Percentiles rank a stretch among this genome's conserved stretches.
Conservation (phyloP, 1,140 invertebrate species). For the Tribolium castaneum region DNA sequence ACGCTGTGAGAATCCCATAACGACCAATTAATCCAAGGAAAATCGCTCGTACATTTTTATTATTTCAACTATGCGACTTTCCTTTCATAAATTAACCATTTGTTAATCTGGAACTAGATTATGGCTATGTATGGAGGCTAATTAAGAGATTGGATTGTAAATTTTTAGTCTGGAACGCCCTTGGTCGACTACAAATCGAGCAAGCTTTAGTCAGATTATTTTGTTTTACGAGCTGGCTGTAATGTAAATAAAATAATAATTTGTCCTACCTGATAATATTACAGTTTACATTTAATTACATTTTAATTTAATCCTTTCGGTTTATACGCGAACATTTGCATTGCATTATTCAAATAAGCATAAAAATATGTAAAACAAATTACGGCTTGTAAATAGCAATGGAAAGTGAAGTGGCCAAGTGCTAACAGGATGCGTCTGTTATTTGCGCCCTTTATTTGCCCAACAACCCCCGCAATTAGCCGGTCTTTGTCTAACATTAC, state of each 20-base stretch:
- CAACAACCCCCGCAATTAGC: no score
- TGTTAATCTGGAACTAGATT: not conserved
- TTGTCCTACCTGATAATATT: not conserved
- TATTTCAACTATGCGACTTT: not conserved
- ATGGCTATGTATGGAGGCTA: not conserved
- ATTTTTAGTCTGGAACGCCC: not conserved
- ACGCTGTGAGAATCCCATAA: not conserved
- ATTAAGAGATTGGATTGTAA: not conserved
- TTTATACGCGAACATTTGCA: not conserved
- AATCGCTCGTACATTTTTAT: not conserved
- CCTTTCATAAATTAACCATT: not conserved
- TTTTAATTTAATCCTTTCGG: not conserved
- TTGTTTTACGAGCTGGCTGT: not conserved
- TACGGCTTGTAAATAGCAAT: not conserved
- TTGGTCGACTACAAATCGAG: not conserved
- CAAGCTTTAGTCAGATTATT: not conserved
- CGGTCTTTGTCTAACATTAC: no score
- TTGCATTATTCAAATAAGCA: not conserved
- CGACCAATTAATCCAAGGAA: not conserved
- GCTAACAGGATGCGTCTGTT: no score
- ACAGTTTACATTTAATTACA: not conserved
- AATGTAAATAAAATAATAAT: not conserved
- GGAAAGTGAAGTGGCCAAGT: no score
- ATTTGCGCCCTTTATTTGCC: no score
- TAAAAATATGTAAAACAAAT: not conserved